phyloP scores from a whole-genome alignment of 2,888 invertebrate genomes.

The Acanthoscelides obtectus region DNA sequence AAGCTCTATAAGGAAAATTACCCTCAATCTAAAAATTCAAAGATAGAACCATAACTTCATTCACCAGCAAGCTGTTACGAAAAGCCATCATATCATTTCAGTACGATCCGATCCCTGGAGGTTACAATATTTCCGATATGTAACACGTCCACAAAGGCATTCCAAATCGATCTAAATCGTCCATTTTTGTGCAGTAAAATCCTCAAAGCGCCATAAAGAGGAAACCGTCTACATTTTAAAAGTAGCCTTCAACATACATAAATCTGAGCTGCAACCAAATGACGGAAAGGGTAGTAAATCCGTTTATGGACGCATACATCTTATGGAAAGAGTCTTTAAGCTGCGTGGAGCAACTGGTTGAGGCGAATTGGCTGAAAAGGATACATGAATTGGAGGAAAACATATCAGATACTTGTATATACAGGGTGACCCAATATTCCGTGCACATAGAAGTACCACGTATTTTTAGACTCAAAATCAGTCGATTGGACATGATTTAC shows the following conservation, averaged over 20 bases:
- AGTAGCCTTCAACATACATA: not conserved
- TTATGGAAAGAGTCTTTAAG: not conserved
- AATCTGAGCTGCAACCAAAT: not conserved
- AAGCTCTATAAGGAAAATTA: too few species aligned
- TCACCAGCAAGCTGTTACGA: not conserved
- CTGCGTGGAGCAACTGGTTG: not conserved
- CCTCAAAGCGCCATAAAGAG: not conserved
- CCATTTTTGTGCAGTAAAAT: not conserved
- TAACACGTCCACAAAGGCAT: not conserved
- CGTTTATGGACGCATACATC: not conserved
- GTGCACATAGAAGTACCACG: too few species aligned
- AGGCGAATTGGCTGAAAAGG: not conserved
- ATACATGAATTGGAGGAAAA: not conserved
- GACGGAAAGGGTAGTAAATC: not conserved
- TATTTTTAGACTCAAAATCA: too few species aligned
- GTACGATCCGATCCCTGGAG: not conserved
- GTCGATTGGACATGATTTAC: too few species aligned
- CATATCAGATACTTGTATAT: too few species aligned
- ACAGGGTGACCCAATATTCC: too few species aligned
- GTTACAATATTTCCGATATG: not conserved
- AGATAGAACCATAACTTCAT: not conserved
- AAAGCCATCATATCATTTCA: not conserved
- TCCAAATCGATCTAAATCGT: not conserved
- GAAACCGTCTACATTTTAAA: not conserved
- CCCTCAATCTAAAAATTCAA: too few species aligned